phyloP scores from a whole-genome alignment of 2,113 vertebrate genomes.

The Aythya baeri region DNA sequence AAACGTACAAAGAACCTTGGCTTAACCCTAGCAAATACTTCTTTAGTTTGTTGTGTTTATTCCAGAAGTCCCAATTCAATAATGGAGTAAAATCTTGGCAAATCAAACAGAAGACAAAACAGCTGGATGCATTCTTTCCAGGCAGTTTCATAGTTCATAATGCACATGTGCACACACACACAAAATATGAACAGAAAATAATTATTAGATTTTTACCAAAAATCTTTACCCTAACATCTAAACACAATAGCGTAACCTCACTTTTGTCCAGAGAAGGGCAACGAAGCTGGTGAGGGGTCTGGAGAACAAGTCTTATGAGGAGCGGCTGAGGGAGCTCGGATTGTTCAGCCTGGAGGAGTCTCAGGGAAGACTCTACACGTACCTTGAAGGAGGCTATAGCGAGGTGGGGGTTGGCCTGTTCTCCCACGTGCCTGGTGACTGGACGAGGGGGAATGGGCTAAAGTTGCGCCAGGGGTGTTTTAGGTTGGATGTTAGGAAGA shows the following conservation, averaged over 20 bases:
- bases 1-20: neutral
- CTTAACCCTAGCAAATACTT: slow-evolving; percentile 3
- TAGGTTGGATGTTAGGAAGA: too few species aligned
- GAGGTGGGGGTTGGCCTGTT: too few species aligned
- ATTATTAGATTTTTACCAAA: neutral
- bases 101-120: neutral
- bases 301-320: too few species aligned
- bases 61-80: neutral
- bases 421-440: too few species aligned
- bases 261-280: neutral
- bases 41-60: neutral
- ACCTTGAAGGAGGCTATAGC: too few species aligned
- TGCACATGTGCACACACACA: too few species aligned
- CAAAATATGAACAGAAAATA: neutral
- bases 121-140: neutral
- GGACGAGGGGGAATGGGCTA: too few species aligned
- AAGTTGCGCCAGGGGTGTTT: too few species aligned
- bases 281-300: too few species aligned
- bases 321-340: too few species aligned
- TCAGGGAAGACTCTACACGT: too few species aligned
- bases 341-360: too few species aligned
- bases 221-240: neutral
- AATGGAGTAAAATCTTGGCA: neutral
- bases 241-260: neutral
- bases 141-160: neutral